Evolutionary conservation across 2,797 vertebrate genomes (phyloP), one percentile per base, ranked within the genome.

Genomic region (Betta splendens): DNA sequence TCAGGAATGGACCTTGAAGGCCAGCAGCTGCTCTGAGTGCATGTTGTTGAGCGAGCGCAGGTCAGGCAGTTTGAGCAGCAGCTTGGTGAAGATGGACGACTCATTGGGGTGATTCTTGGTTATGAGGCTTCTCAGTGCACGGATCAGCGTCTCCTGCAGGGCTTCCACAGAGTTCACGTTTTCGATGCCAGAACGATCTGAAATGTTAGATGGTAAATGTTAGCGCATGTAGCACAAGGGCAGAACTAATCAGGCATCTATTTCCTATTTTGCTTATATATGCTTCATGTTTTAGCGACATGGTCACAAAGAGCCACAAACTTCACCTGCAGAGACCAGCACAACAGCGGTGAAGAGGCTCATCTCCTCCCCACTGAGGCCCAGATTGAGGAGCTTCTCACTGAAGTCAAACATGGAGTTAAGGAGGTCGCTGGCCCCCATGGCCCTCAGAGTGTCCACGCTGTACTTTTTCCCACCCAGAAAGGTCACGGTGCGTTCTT

Each of bases 21-120:
- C 94, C 89, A 98, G 88, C 79, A 98, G 94, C 90, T 97, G 94
- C 91, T 98, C 96, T 5, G 96, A 98, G 92, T 98, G 97, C 94
- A 98, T 94, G 89, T 97, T 98, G 91, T 98, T 98, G 87, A 98
- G 95, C 58, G 96, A 96, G 79, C 95, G 96, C 83, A 98, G 93
- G 87, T 98, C 96, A 0, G 96, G 95, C 84, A 98, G 91, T 62
- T 98, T 98, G 49, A 98, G 92, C 81, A 98, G 94, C 74, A 98
- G 93, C 87, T 96, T 98, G 89, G 97, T 98, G 88, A 98, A 98
- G 90, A 93, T 93, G 85, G 96, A 94, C 63, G 93, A 94, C 89
- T 97, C 96, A 0, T 96, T 97, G 52, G 94, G 94, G 80, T 98
- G 96, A 70, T 95, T 97, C 92, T 95, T 95, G 89, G 92, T 94